These are phyloP conservation scores for Urocynchramus pylzowi DNA, from an alignment of 2,113 vertebrate genomes.

Conservation along the genomic window DNA sequence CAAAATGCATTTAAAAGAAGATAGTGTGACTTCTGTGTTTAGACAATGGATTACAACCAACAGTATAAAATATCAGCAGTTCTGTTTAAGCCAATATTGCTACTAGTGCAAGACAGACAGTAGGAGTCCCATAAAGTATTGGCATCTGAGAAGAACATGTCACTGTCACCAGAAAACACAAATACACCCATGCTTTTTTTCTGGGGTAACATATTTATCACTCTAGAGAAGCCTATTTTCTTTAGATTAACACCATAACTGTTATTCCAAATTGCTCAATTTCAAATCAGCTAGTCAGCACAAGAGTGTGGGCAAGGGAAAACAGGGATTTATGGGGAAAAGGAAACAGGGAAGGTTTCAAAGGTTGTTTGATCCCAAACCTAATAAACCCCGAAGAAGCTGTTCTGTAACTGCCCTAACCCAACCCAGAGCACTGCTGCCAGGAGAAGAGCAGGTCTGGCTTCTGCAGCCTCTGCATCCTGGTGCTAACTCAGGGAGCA, in stretches of 20 bases:
- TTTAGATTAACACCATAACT: background rate
- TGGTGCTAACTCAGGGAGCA: background rate
- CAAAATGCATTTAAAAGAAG: background rate
- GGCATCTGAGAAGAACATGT: background rate
- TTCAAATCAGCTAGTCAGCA: background rate
- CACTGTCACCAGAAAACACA: background rate
- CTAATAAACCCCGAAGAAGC: rapidly evolving
- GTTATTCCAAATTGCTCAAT: background rate
- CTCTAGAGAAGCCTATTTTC: background rate
- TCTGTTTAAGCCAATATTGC: background rate
- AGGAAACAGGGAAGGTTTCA: background rate
- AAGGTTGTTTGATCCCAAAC: background rate
- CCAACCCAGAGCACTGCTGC: background rate
- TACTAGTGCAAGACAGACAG: background rate
- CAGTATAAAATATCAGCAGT: background rate
- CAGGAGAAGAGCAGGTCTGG: background rate
- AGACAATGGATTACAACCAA: background rate
- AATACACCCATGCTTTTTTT: background rate
- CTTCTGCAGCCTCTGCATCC: background rate
- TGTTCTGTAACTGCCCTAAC: background rate
- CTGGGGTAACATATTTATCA: background rate
- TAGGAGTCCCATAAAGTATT: background rate
- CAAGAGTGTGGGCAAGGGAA: background rate
- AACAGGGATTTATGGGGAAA: background rate
- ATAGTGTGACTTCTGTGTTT: background rate